A percentile compares a stretch with the other conserved stretches of the same genome.
These are phyloP conservation scores for Phengaris alcon DNA, from an alignment of 2,888 invertebrate genomes.

Conservation along the genomic window DNA sequence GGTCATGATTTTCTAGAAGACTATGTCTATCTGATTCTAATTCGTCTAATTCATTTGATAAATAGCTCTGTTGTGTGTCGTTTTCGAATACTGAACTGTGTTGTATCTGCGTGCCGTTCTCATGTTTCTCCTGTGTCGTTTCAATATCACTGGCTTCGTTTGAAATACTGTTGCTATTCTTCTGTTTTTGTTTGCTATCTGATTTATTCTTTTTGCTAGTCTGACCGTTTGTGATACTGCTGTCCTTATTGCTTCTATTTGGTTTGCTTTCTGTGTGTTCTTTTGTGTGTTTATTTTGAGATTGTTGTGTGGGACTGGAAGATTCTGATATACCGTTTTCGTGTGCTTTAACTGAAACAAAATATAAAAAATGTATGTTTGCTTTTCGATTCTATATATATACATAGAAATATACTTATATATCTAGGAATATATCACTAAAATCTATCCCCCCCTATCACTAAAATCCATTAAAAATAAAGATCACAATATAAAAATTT, in stretches of 20 bases:
- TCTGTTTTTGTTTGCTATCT: conserved; percentile 75
- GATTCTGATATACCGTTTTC: conserved; percentile 76
- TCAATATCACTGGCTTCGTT: conserved; percentile 60
- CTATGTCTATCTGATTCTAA: conserved; percentile 75
- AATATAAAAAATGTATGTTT: neutral
- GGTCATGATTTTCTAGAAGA: conserved; percentile 69
- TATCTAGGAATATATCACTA: too few relatives aligned
- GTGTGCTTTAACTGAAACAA: conserved; percentile 69
- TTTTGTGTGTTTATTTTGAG: conserved; percentile 73
- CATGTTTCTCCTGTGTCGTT: conserved; percentile 41
- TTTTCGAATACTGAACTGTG: conserved; percentile 60
- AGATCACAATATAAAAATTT: too few relatives aligned
- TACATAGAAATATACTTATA: too few relatives aligned
- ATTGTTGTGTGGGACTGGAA: conserved; percentile 70
- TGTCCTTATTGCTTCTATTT: conserved; percentile 64
- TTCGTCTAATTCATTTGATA: conserved; percentile 68
- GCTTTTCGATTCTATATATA: too few relatives aligned
- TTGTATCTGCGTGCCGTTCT: conserved; percentile 41
- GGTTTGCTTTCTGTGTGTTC: conserved; percentile 67
- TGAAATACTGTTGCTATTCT: conserved; percentile 64
- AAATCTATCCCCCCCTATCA: too few relatives aligned
- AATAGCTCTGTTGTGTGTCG: conserved; percentile 56
- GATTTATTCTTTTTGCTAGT: conserved; percentile 64
- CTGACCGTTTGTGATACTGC: conserved; percentile 71
- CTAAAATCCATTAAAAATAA: too few relatives aligned